These are phyloP conservation scores for Theocolax elegans DNA, from an alignment of 1,140 invertebrate species.

Conservation along the genomic window DNA sequence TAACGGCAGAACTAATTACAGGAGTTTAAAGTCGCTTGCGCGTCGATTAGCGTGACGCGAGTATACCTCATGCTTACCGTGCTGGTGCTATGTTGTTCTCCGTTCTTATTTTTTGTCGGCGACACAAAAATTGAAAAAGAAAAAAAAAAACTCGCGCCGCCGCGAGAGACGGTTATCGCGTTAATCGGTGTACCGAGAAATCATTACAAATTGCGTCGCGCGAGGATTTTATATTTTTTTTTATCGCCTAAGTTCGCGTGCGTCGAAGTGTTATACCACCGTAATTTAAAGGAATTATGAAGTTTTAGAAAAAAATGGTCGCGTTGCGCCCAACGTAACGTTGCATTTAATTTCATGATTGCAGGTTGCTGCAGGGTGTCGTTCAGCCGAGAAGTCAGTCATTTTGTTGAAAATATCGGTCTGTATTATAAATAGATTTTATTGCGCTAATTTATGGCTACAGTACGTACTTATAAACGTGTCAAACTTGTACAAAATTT, in stretches of 20 bases:
- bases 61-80: neutral
- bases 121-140: constrained; percentile 18
- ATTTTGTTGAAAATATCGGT: no score
- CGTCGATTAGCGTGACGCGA: neutral
- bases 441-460: no score
- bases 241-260: constrained; percentile 22
- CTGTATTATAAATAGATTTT: no score
- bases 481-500: no score
- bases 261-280: neutral
- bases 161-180: constrained; percentile 10
- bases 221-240: constrained; percentile 18
- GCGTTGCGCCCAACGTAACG: neutral
- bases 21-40: neutral
- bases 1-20: neutral
- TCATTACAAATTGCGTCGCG: constrained; percentile 16
- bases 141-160: neutral
- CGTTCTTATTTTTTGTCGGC: neutral
- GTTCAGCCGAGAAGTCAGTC: no score
- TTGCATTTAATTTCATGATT: constrained; percentile 9
- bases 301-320: constrained; percentile 29
- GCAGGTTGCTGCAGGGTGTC: no score
- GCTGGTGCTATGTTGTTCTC: neutral
- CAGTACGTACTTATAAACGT: no score
- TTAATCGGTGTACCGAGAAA: constrained; percentile 23
- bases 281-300: constrained; percentile 28